These are phyloP conservation scores for Linurgus olivaceus DNA, from an alignment of 2,797 vertebrate species.

Conservation along the genomic window DNA sequence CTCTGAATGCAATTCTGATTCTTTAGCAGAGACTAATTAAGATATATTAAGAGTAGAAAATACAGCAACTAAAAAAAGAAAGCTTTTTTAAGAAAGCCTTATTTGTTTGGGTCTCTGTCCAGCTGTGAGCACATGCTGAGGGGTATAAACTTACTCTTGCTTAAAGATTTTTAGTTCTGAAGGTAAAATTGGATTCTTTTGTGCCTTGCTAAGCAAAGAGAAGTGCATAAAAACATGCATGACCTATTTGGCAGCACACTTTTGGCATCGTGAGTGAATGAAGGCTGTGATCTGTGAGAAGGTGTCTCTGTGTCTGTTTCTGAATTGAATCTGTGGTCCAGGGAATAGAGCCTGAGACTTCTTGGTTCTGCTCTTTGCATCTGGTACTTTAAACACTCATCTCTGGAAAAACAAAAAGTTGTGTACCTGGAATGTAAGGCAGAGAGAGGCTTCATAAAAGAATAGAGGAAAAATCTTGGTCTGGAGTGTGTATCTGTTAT, in stretches of 20 bases:
- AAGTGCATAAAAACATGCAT: neutral
- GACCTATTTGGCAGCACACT: neutral
- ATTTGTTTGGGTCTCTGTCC: neutral
- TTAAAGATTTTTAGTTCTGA: neutral
- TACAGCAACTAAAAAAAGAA: neutral
- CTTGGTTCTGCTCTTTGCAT: neutral
- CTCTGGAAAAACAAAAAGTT: neutral
- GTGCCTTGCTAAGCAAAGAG: neutral
- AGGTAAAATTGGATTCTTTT: neutral
- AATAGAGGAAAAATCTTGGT: neutral
- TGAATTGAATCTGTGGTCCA: neutral
- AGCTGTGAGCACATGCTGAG: neutral
- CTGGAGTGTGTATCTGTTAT: rapidly evolving
- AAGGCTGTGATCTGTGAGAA: neutral
- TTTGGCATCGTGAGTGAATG: neutral
- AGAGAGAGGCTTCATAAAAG: neutral
- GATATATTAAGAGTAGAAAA: neutral
- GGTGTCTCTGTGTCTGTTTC: neutral
- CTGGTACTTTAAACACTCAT: neutral
- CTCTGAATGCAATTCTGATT: neutral
- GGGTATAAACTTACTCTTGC: neutral
- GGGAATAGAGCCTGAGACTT: neutral
- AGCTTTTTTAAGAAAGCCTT: neutral
- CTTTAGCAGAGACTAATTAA: neutral
- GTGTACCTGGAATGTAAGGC: neutral